Percentiles rank a stretch among this genome's conserved stretches.
Conservation (phyloP, 1,140 invertebrate species). For the Ephestia elutella region DNA sequence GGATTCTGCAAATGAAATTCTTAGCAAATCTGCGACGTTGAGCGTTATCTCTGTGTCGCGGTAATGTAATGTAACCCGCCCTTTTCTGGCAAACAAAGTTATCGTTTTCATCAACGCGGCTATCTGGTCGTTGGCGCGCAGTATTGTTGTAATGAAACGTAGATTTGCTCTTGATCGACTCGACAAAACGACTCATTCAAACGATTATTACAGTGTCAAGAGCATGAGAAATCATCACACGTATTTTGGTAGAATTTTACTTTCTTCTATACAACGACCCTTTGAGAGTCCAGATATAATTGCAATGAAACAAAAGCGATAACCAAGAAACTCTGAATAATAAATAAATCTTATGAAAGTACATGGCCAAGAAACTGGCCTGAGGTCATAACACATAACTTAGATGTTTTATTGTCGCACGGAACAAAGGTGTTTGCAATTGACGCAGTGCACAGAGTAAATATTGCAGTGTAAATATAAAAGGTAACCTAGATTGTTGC, state of each 20-base stretch:
- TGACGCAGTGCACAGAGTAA: neutral
- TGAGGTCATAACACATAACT: constrained; percentile 42
- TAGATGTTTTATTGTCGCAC: constrained; percentile 31
- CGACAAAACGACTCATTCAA: constrained; percentile 18
- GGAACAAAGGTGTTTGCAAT: constrained; percentile 21
- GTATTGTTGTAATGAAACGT: constrained; percentile 21
- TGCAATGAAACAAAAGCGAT: no score
- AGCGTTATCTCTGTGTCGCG: neutral
- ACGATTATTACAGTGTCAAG: constrained; percentile 13
- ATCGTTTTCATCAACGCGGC: constrained; percentile 27
- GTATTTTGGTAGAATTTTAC: constrained; percentile 10
- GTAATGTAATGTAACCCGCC: constrained; percentile 10
- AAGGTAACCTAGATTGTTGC: neutral
- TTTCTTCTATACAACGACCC: constrained; percentile 15
- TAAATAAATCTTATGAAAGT: neutral
- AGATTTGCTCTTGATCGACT: constrained; percentile 22
- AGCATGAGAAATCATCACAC: constrained; percentile 10
- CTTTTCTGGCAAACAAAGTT: constrained; percentile 17
- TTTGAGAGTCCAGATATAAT: neutral
- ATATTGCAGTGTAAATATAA: neutral
- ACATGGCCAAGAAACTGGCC: constrained; percentile 34
- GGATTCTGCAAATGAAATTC: constrained; percentile 25
- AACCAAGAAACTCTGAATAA: no score
- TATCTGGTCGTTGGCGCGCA: constrained; percentile 21
- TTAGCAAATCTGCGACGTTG: constrained; percentile 1